These are phyloP conservation scores for Apis florea DNA, from an alignment of 1,140 invertebrate species.

Conservation along the genomic window DNA sequence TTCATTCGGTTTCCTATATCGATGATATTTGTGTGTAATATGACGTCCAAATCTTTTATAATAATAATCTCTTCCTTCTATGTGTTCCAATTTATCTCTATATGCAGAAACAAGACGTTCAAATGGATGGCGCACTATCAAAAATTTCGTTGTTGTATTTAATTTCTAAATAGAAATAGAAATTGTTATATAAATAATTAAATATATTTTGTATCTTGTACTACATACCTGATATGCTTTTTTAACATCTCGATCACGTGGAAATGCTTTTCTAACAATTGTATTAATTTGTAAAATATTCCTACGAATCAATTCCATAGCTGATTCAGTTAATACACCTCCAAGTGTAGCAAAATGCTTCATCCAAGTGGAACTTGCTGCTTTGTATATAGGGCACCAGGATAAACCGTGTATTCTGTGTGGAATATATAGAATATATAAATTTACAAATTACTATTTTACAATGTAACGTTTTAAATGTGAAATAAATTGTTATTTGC, in stretches of 20 bases:
- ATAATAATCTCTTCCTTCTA: slow-evolving; percentile 75
- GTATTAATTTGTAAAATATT: slow-evolving; percentile 69
- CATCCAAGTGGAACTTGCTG: slow-evolving; percentile 81
- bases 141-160: slow-evolving; percentile 69
- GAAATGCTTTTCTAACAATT: slow-evolving; percentile 73
- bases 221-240: slow-evolving; percentile 65
- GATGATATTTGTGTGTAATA: slow-evolving; percentile 78
- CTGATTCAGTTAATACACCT: slow-evolving; percentile 71
- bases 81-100: slow-evolving; percentile 83
- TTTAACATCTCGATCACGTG: slow-evolving; percentile 45
- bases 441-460: background rate
- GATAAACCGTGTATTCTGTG: slow-evolving; percentile 77
- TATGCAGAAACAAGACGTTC: slow-evolving; percentile 84
- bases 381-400: slow-evolving; percentile 83
- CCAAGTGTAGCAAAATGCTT: slow-evolving; percentile 81
- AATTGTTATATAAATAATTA: background rate
- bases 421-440: slow-evolving; percentile 23
- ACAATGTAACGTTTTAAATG: background rate
- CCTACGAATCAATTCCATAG: slow-evolving; percentile 52
- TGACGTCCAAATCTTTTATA: slow-evolving; percentile 73
- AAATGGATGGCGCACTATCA: slow-evolving; percentile 84
- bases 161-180: slow-evolving; percentile 59
- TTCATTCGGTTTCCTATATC: slow-evolving; percentile 51
- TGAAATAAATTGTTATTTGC: slow-evolving; percentile 18
- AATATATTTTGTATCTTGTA: background rate